Percentiles rank a stretch among this genome's conserved stretches.
Conservation (phyloP, 2,888 invertebrate genomes). For the Deilephila elpenor region DNA sequence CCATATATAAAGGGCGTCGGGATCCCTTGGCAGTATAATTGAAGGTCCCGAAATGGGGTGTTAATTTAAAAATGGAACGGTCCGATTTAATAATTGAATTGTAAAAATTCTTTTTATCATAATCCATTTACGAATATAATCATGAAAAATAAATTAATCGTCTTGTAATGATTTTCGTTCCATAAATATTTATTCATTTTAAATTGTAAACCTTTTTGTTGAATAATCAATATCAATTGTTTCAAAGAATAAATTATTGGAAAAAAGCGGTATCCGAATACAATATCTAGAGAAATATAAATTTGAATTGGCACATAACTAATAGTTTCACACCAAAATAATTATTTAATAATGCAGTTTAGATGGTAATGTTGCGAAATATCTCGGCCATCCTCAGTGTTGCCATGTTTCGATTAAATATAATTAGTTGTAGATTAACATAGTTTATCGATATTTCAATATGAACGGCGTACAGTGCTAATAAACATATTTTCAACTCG, state of each 20-base stretch:
- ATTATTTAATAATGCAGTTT: not conserved
- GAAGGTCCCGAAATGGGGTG: not conserved
- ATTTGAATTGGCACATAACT: slow-evolving; percentile 1
- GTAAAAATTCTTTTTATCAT: too few relatives aligned
- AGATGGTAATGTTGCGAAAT: not conserved
- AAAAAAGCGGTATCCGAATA: not conserved
- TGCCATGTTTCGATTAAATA: not conserved
- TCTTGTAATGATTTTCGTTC: too few relatives aligned
- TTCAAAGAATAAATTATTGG: too few relatives aligned
- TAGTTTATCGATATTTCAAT: slow-evolving; percentile 21
- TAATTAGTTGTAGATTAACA: slow-evolving; percentile 14
- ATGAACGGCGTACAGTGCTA: not conserved
- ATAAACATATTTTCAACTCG: slow-evolving; percentile 2
- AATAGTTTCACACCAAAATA: not conserved
- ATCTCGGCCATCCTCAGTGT: not conserved
- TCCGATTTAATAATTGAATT: not conserved
- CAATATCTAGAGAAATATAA: not conserved
- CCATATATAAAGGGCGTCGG: slow-evolving; percentile 2
- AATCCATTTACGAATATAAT: too few relatives aligned
- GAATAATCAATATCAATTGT: too few relatives aligned
- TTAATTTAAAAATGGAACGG: not conserved
- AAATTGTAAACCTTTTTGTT: too few relatives aligned
- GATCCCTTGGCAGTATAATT: not conserved
- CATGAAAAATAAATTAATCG: too few relatives aligned
- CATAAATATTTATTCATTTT: too few relatives aligned